A percentile compares a stretch with the other conserved stretches of the same genome.
These are phyloP conservation scores for Hypocryptadius cinnamomeus DNA, from an alignment of 2,113 vertebrate species.

Conservation along the genomic window DNA sequence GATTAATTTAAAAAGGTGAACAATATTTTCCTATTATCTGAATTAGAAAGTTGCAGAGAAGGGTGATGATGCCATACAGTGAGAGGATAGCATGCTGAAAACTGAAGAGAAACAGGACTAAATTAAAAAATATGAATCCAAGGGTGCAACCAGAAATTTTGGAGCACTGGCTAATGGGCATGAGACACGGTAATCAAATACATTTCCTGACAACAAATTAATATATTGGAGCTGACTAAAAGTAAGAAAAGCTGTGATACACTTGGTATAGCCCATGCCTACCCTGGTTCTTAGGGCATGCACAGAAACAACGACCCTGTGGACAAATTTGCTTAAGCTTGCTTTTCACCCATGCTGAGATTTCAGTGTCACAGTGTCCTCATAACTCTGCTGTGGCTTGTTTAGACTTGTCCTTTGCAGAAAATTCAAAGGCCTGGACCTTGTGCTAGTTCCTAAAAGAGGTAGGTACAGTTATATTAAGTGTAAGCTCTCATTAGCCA, in stretches of 20 bases:
- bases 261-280: not conserved
- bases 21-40: not conserved
- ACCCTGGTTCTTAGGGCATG: not conserved
- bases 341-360: not conserved
- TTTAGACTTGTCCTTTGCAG: not conserved
- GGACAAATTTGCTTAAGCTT: not conserved
- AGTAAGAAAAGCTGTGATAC: not conserved
- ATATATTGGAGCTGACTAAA: not conserved
- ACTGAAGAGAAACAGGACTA: not conserved
- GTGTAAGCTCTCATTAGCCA: not conserved
- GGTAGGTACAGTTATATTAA: not conserved
- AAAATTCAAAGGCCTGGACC: not conserved
- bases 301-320: fast-evolving
- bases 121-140: not conserved
- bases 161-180: not conserved
- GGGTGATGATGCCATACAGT: not conserved
- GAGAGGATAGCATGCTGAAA: not conserved
- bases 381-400: not conserved
- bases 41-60: not conserved
- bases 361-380: not conserved
- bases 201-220: not conserved
- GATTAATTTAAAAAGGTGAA: not conserved
- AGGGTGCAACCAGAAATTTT: not conserved
- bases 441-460: not conserved
- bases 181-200: not conserved